Evolutionary conservation across 2,113 vertebrate species (phyloP), one percentile per base, ranked within the genome.

Genomic region (Sorex araneus): DNA sequence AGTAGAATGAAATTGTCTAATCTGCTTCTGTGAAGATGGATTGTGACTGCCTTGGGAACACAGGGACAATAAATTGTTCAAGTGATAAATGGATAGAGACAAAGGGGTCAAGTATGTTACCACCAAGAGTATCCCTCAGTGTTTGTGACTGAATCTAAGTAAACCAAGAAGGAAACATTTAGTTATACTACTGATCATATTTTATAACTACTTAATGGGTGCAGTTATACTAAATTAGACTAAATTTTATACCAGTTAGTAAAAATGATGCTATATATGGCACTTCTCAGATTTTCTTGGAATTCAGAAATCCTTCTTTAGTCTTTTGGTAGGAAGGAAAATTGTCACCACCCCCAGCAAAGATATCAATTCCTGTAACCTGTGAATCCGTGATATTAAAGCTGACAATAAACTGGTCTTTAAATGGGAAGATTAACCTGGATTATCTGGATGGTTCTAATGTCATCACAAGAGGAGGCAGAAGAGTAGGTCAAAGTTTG

Each of bases 161-260:
- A 85, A 93, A 63, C 45, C 80, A 80, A 45, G 18, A 87, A 74
- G 21, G 60, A 83, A 83, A 82, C 23, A 73, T 79, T 79, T 95
- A 69, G 19, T 87, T 87, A 73, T 80, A 47, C 18, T 85, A n/a
- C n/a, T 95, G 34, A 8, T 8, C 50, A 71, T 92, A 70, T 85
- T 89, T 87, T 78, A 74, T 74, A 77, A 91, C 87, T 28, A 57
- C 16, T 80, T 71, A 85, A 78, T n/a, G n/a, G n/a, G n/a, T n/a
- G n/a, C n/a, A n/a, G n/a, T n/a, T n/a, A n/a, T n/a, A n/a, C n/a
- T n/a, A n/a, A n/a, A n/a, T n/a, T n/a, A n/a, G n/a, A 87, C 67
- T 89, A 75, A 64, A 30, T 84, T 94, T 94, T 85, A 15, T 2
- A 70, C 18, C 69, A 87, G 70, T 88, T 82, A 86, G 18, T 88